Evolutionary conservation across 2,888 invertebrate species (phyloP).

Genomic region (Pseudococcus viburni): DNA sequence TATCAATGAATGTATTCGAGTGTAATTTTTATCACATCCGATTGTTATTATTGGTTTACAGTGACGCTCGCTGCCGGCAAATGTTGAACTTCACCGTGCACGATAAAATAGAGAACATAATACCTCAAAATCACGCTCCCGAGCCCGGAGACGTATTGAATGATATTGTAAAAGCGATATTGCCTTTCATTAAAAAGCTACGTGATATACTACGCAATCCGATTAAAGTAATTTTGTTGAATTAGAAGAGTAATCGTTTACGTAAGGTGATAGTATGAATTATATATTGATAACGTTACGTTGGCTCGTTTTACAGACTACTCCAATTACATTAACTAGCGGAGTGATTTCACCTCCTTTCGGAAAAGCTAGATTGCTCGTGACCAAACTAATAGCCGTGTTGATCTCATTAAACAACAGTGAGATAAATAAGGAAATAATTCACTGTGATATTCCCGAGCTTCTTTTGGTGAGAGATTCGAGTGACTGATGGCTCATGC

Average conservation of each 20-base stretch:
- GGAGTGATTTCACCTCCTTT: constrained; percentile 79
- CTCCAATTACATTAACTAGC: constrained; percentile 58
- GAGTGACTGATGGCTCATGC: not conserved
- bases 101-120: constrained; percentile 52
- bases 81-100: constrained; percentile 58
- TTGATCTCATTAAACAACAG: constrained; percentile 61
- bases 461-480: constrained; percentile 60
- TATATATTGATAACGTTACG: not conserved
- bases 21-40: too few relatives aligned
- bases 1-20: not conserved
- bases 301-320: constrained; percentile 50
- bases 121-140: not conserved
- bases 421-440: constrained; percentile 65
- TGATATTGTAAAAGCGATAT: constrained; percentile 54
- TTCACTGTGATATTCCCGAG: constrained; percentile 64
- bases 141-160: constrained; percentile 23
- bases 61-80: constrained; percentile 60
- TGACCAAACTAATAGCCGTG: constrained; percentile 79
- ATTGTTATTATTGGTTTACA: not conserved
- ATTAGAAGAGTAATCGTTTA: not conserved
- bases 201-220: constrained; percentile 58
- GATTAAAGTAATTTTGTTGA: constrained; percentile 44
- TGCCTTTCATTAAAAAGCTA: constrained; percentile 58
- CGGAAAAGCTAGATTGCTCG: constrained; percentile 85
- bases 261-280: not conserved